Evolutionary conservation across 2,113 vertebrate genomes (phyloP), one percentile per base, ranked within the genome.

Genomic region (Ancistrus triradiatus): DNA sequence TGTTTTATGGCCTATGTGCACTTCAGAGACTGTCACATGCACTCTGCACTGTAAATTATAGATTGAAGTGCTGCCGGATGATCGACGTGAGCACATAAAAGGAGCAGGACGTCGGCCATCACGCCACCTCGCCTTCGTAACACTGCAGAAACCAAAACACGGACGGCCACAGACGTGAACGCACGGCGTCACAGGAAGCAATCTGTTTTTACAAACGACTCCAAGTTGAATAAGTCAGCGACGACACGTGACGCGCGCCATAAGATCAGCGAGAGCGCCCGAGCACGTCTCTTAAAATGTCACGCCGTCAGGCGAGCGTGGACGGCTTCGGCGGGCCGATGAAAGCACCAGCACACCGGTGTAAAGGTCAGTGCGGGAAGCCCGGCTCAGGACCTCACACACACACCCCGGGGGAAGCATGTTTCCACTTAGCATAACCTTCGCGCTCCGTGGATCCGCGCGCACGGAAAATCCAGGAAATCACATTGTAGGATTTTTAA

Each of bases 341-440:
- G 62, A 74, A 74, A 74, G 72, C 50, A 2, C 27, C 5, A 48
- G 13, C 66, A 57, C 57, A 52, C n/a, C 15, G 35, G 18, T 58
- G 21, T 62, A 49, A 58, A 66, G 72, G 51, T 74, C 72, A 66
- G 43, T 18, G 42, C 24, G 21, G 4, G 48, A 18, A 63, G 46
- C 46, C 6, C 47, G 27, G 48, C n/a, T 13, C 46, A 35, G 46
- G 68, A 59, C 60, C 61, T 65, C 55, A 65, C 33, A 22, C 46
- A 57, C 59, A 53, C 47, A 5, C 43, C 47, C 42, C 33, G 17
- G 56, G 14, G 24, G 4, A 35, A 25, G 11, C 10, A 31, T 61
- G 63, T 40, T 53, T 71, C 55, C 42, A 66, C 49, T 66, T 60
- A 48, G 18, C 22, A 31, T 40, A 22, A 11, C 18, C 35, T 28